Percentiles rank a stretch among this genome's conserved stretches.
Evolutionary conservation across 2,113 vertebrate species (phyloP).

Genomic region (Turdus rufiventris): DNA sequence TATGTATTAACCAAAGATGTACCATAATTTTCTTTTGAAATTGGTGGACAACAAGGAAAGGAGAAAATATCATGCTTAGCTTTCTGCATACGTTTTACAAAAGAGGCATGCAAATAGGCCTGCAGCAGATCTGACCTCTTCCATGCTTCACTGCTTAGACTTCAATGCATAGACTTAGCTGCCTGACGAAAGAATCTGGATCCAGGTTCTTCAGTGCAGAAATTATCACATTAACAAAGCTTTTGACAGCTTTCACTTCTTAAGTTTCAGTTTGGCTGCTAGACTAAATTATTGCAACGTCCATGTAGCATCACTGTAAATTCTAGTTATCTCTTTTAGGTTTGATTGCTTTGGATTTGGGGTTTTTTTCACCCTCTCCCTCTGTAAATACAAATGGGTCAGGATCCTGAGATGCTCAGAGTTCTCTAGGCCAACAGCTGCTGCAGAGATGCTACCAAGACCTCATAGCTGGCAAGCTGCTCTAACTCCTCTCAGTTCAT

Average conservation of each 20-base stretch:
- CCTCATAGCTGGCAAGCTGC: constrained; percentile 25
- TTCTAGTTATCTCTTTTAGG: background rate
- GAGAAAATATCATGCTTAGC: background rate
- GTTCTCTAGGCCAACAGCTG: constrained; percentile 21
- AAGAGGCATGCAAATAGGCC: background rate
- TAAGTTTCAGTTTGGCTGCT: background rate
- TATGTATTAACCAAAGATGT: background rate
- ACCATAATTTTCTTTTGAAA: background rate
- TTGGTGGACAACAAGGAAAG: background rate
- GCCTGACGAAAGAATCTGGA: background rate
- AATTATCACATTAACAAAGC: background rate
- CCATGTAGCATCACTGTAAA: background rate
- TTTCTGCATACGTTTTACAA: background rate
- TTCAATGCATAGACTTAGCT: background rate
- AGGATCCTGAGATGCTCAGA: constrained; percentile 21
- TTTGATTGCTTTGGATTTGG: background rate
- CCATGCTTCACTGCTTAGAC: background rate
- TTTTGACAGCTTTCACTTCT: constrained; percentile 3
- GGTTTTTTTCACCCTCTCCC: background rate
- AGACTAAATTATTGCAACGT: background rate
- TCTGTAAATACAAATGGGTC: constrained; percentile 6
- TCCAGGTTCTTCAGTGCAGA: background rate
- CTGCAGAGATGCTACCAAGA: constrained; percentile 32
- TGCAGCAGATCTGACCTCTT: background rate
- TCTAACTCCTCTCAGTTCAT: background rate